A percentile compares a stretch with the other conserved stretches of the same genome.
These are phyloP conservation scores for Deilephila elpenor DNA, from an alignment of 2,888 invertebrate genomes.

Conservation along the genomic window DNA sequence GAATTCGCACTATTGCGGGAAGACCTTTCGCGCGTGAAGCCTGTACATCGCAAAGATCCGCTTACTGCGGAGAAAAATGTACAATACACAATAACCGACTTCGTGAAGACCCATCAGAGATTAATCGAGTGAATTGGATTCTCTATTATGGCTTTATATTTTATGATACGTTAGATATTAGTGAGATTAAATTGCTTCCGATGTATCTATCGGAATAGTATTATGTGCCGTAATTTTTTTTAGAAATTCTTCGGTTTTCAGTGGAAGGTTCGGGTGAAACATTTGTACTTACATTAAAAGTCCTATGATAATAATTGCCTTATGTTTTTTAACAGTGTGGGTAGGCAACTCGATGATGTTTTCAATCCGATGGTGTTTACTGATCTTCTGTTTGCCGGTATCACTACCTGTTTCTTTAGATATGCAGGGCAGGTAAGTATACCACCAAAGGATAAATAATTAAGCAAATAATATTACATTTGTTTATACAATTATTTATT, in stretches of 20 bases:
- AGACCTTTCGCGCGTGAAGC: slow-evolving; percentile 50
- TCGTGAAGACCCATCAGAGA: slow-evolving; percentile 60
- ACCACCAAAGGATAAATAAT: neutral
- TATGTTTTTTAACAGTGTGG: slow-evolving; percentile 54
- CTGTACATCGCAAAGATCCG: slow-evolving; percentile 33
- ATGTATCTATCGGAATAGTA: slow-evolving; percentile 33
- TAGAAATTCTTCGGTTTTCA: too few relatives aligned
- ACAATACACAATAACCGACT: slow-evolving; percentile 43
- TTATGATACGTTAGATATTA: slow-evolving; percentile 32
- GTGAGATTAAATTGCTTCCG: slow-evolving; percentile 25
- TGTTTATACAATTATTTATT: too few relatives aligned
- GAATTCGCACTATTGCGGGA: slow-evolving; percentile 59
- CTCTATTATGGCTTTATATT: slow-evolving; percentile 15
- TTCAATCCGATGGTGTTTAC: slow-evolving; percentile 63
- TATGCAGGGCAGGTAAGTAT: slow-evolving; percentile 59
- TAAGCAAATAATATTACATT: too few relatives aligned
- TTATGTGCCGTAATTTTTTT: neutral
- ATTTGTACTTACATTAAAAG: too few relatives aligned
- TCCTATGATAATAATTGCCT: neutral
- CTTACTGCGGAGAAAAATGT: slow-evolving; percentile 3
- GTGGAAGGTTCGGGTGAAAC: too few relatives aligned
- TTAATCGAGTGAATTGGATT: slow-evolving; percentile 54
- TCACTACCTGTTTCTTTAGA: slow-evolving; percentile 61
- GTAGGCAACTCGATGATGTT: slow-evolving; percentile 52
- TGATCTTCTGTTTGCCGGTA: slow-evolving; percentile 57